Evolutionary conservation across 2,113 vertebrate species (phyloP).

Genomic region (Illadopsis cleaveri): DNA sequence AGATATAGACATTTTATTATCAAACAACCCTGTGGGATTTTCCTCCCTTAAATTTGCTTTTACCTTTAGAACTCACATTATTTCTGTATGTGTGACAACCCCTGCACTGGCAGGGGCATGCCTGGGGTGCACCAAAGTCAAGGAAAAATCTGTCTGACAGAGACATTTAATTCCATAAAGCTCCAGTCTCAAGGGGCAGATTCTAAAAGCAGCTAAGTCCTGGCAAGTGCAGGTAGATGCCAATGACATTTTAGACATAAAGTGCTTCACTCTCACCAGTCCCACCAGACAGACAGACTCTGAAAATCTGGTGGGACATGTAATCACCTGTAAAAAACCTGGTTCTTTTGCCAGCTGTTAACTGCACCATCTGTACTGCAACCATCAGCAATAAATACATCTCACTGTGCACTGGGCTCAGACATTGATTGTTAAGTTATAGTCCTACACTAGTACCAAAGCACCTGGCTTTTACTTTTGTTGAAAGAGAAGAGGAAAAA

Average conservation of each 20-base stretch:
- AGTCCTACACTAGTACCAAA: neutral
- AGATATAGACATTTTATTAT: neutral
- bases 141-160: neutral
- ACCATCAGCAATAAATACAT: neutral
- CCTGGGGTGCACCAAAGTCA: neutral
- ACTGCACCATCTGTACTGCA: neutral
- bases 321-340: neutral
- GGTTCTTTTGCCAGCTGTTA: neutral
- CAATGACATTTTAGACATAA: neutral
- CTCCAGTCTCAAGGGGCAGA: neutral
- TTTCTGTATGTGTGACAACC: neutral
- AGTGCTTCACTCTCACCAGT: neutral
- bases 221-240: neutral
- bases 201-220: neutral
- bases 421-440: neutral
- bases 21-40: neutral
- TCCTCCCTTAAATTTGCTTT: neutral
- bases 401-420: neutral
- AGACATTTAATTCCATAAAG: neutral
- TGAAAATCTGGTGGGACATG: neutral
- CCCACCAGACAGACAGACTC: neutral
- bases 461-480: neutral
- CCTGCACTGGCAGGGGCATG: neutral
- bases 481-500: neutral
- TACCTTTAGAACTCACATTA: neutral